These are phyloP conservation scores for Eretmocerus hayati DNA, from an alignment of 2,888 invertebrate genomes.

Conservation along the genomic window DNA sequence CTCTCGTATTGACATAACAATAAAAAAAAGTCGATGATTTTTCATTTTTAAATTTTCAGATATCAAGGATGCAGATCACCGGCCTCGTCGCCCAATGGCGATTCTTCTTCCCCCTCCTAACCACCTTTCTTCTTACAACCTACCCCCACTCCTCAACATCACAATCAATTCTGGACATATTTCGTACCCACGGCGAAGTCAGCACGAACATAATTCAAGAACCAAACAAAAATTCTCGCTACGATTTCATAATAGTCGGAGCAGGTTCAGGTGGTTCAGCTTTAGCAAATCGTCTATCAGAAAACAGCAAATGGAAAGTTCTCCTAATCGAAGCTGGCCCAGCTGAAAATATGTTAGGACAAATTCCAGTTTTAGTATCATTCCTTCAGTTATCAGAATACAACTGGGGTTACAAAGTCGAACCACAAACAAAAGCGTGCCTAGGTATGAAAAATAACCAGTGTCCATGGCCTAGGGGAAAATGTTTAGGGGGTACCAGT, in stretches of 20 bases:
- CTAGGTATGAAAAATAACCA: slow-evolving; percentile 63
- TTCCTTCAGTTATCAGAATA: slow-evolving; percentile 56
- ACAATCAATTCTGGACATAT: slow-evolving; percentile 30
- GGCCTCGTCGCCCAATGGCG: neutral
- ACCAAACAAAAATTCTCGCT: slow-evolving; percentile 39
- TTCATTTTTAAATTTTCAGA: no score
- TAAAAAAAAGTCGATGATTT: no score
- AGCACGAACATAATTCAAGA: slow-evolving; percentile 29
- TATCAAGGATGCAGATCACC: neutral
- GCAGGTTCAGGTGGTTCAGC: slow-evolving; percentile 67
- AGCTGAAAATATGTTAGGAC: slow-evolving; percentile 51
- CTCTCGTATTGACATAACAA: no score
- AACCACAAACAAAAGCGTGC: slow-evolving; percentile 58
- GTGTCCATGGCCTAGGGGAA: slow-evolving; percentile 66
- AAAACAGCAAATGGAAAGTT: slow-evolving; percentile 55
- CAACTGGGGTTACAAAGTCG: slow-evolving; percentile 66
- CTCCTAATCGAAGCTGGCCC: slow-evolving; percentile 61
- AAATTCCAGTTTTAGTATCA: slow-evolving; percentile 54
- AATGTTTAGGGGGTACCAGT: slow-evolving; percentile 39
- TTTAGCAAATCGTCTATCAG: slow-evolving; percentile 62
- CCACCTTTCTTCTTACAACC: no score
- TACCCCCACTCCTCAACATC: neutral
- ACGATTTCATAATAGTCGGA: slow-evolving; percentile 64
- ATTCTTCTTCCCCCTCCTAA: no score
- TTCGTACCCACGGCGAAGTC: slow-evolving; percentile 28